phyloP scores from a whole-genome alignment of 2,888 invertebrate genomes.

The Dasysyrphus tricinctus region DNA sequence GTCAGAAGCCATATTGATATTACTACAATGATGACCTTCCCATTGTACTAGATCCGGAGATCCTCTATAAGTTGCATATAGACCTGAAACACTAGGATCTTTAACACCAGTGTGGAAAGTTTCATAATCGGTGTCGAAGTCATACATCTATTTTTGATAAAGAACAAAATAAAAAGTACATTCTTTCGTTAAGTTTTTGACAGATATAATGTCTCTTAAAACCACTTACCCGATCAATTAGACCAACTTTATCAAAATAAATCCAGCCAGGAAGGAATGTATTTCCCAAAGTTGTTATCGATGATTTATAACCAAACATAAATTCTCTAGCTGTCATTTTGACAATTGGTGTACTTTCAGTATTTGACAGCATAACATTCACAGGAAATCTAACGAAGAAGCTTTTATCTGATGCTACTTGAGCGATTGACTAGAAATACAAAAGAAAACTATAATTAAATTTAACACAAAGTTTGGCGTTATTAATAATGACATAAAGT shows the following conservation, averaged over 20 bases:
- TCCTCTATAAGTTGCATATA: conserved; percentile 91
- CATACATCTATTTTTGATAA: conserved; percentile 89
- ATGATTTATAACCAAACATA: conserved; percentile 94
- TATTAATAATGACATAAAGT: not conserved
- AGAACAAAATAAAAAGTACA: not conserved
- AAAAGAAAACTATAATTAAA: conserved; percentile 9
- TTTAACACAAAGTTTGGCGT: not conserved
- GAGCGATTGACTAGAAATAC: conserved; percentile 89
- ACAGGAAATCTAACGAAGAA: conserved; percentile 88
- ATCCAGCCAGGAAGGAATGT: conserved; percentile 93
- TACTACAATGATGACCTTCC: conserved; percentile 90
- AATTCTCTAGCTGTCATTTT: conserved; percentile 93
- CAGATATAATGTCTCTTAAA: not conserved
- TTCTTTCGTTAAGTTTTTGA: not conserved
- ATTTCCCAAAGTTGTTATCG: conserved; percentile 92
- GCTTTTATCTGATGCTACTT: conserved; percentile 88
- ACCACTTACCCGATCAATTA: conserved; percentile 91
- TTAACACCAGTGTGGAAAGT: conserved; percentile 90
- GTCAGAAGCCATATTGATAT: conserved; percentile 91
- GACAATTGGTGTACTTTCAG: conserved; percentile 88
- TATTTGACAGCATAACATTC: conserved; percentile 88
- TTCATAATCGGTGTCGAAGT: conserved; percentile 91
- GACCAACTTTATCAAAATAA: conserved; percentile 92
- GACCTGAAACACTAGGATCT: conserved; percentile 87
- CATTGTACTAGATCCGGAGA: conserved; percentile 90